These are phyloP conservation scores for Epinephelus lanceolatus DNA, from an alignment of 2,113 vertebrate species.

Conservation along the genomic window DNA sequence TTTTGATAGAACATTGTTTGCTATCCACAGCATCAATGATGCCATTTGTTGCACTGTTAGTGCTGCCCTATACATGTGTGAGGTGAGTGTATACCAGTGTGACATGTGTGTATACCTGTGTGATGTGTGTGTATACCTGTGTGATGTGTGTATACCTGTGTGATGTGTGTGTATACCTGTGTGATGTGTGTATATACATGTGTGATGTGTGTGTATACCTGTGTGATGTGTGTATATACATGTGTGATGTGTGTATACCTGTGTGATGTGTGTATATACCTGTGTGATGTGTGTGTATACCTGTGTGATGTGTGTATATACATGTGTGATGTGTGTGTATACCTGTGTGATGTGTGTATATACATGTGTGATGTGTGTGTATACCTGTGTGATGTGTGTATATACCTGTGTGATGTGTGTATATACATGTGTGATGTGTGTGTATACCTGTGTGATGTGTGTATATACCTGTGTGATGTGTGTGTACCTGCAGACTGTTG, in stretches of 20 bases:
- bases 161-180: too few species aligned
- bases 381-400: too few species aligned
- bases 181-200: too few species aligned
- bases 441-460: neutral
- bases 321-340: conserved; percentile 48
- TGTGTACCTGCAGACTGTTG: conserved; percentile 91
- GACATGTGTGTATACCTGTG: too few species aligned
- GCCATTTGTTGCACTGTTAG: too few species aligned
- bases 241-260: conserved; percentile 83
- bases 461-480: neutral
- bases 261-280: conserved; percentile 59
- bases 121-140: neutral
- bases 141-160: neutral
- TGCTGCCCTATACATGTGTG: neutral
- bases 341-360: neutral
- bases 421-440: neutral
- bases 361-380: neutral
- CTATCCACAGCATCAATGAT: too few species aligned
- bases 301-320: neutral
- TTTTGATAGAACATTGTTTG: too few species aligned
- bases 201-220: neutral
- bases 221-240: neutral
- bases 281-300: too few species aligned
- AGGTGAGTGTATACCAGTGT: neutral
- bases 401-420: neutral